Evolutionary conservation across 37 sponge, comb jelly and placozoan species (phyloP).

Genomic region (Ephydatia muelleri): DNA sequence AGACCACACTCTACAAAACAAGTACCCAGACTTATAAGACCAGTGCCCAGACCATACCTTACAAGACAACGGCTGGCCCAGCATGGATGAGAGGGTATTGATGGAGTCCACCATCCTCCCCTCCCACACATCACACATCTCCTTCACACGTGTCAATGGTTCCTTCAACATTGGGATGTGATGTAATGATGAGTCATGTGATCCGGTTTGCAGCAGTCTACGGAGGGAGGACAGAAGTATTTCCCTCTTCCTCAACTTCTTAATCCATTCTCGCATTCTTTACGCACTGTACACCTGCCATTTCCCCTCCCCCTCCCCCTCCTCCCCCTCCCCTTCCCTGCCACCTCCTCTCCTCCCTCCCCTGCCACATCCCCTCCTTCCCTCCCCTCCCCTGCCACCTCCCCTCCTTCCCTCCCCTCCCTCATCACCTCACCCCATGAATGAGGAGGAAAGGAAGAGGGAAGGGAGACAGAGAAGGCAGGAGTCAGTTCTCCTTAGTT

Average conservation of each 20-base stretch:
- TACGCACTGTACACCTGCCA: no score
- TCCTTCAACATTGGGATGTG: constrained; percentile 21
- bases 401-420: constrained; percentile 12
- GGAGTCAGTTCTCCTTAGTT: neutral
- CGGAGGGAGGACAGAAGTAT: neutral
- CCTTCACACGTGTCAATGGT: constrained; percentile 32
- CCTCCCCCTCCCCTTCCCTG: neutral
- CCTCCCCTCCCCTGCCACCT: neutral
- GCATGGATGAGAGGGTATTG: constrained; percentile 29
- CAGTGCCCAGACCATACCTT: constrained; percentile 21
- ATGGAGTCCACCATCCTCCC: constrained; percentile 15
- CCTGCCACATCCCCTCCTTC: constrained; percentile 5
- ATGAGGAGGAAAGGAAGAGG: neutral
- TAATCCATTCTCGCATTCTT: no score
- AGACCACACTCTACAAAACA: no score
- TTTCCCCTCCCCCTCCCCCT: no score
- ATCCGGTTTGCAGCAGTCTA: neutral
- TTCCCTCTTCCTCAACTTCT: constrained; percentile 7
- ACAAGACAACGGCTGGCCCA: constrained; percentile 12
- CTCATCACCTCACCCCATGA: neutral
- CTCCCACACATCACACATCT: constrained; percentile 49
- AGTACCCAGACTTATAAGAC: neutral
- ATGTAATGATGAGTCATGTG: neutral
- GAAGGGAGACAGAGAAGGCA: neutral
- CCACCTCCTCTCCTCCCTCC: neutral